Evolutionary conservation across 2,888 invertebrate species (phyloP).

Genomic region (Crepidodera aurea): DNA sequence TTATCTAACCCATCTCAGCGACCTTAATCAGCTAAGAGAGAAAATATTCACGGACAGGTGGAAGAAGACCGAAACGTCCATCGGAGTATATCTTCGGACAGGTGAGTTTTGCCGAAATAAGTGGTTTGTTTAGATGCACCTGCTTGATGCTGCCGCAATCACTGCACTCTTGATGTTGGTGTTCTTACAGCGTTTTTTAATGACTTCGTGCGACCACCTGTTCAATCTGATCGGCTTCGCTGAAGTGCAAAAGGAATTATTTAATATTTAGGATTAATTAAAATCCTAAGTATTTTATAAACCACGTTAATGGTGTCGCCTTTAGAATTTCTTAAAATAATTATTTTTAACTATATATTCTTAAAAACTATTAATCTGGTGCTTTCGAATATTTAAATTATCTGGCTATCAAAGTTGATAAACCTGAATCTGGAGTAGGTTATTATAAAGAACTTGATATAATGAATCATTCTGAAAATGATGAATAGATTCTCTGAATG

Average conservation of each 20-base stretch:
- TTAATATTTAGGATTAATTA: no score
- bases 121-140: conserved; percentile 12
- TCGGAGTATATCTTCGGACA: conserved; percentile 9
- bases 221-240: not conserved
- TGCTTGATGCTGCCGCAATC: conserved; percentile 21
- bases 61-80: conserved; percentile 9
- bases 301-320: no score
- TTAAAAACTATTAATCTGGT: no score
- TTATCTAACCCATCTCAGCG: not conserved
- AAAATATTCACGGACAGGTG: conserved; percentile 35
- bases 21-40: not conserved
- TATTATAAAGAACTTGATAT: no score
- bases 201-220: conserved; percentile 12
- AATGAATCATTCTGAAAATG: no score
- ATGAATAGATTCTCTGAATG: no score
- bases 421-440: no score
- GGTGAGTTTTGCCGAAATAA: conserved; percentile 23
- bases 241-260: not conserved
- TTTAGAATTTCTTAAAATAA: no score
- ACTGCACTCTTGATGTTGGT: conserved; percentile 12
- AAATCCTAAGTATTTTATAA: no score
- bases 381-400: no score
- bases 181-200: conserved; percentile 5
- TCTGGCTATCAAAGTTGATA: no score
- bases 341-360: no score